Evolutionary conservation across 2,113 vertebrate species (phyloP).

Genomic region (Lonchura striata): DNA sequence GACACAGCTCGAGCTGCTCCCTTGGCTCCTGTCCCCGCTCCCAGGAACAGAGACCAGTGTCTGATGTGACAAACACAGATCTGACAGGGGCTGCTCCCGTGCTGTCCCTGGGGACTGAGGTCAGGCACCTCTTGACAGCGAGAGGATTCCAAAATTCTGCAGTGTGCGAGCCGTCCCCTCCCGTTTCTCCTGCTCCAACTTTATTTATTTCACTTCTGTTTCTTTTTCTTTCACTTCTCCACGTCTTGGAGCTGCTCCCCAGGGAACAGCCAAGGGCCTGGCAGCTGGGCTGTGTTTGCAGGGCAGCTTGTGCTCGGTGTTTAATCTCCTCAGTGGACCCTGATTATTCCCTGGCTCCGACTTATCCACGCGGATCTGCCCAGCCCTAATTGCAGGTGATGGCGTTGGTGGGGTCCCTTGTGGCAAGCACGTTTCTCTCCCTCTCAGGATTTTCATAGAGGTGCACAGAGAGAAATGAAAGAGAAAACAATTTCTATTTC

Average conservation of each 20-base stretch:
- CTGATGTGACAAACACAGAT: not conserved
- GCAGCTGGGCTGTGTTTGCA: not conserved
- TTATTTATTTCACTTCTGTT: accelerated
- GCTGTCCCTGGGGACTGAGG: not conserved
- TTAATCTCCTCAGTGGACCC: not conserved
- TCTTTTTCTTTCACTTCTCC: not conserved
- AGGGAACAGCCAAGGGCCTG: accelerated
- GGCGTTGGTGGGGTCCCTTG: accelerated
- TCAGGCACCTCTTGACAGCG: not conserved
- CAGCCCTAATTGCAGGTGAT: not conserved
- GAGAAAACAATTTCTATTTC: too few relatives aligned
- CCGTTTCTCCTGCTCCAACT: not conserved
- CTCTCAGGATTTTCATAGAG: too few relatives aligned
- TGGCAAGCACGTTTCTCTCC: too few relatives aligned
- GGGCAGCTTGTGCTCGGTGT: not conserved
- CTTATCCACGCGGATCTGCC: not conserved
- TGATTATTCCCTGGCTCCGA: not conserved
- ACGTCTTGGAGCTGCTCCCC: not conserved
- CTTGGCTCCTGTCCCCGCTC: not conserved
- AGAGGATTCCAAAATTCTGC: not conserved
- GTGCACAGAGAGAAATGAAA: too few relatives aligned
- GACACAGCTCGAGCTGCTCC: not conserved
- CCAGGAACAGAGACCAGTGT: not conserved
- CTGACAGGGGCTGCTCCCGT: not conserved
- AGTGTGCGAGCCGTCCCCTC: not conserved